Conservation (phyloP, 2,113 vertebrate species). For the Pseudorectes ferrugineus region DNA sequence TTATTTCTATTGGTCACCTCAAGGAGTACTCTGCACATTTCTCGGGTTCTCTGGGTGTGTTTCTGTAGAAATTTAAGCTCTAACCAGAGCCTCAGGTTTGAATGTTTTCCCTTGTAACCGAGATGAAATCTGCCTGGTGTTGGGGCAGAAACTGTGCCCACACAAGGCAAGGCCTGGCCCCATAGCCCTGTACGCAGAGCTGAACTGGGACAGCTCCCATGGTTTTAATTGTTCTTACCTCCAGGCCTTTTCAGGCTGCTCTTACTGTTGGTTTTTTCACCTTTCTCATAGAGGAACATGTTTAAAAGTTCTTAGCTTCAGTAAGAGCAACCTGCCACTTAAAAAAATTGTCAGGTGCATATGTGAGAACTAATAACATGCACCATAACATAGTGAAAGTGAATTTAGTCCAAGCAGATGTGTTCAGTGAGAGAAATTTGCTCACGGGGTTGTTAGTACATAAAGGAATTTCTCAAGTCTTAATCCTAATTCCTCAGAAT, state of each 20-base stretch:
- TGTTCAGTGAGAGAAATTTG: not conserved
- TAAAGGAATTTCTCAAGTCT: not conserved
- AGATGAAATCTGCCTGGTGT: not conserved
- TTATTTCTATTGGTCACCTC: not conserved
- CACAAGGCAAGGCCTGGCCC: too few species aligned
- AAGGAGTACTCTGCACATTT: not conserved
- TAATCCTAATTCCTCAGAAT: not conserved
- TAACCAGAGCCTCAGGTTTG: not conserved
- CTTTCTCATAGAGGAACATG: rapidly evolving
- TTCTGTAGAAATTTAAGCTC: not conserved
- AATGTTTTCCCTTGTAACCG: not conserved
- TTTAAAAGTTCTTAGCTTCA: not conserved
- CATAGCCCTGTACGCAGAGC: too few species aligned
- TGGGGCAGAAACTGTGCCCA: not conserved
- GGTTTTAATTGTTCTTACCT: not conserved
- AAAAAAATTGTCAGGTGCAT: not conserved
- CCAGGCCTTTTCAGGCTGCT: not conserved
- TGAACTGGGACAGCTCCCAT: not conserved
- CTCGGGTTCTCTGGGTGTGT: rapidly evolving
- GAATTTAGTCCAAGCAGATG: not conserved
- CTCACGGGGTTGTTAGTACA: rapidly evolving
- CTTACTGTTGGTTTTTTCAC: not conserved
- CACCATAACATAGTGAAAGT: rapidly evolving
- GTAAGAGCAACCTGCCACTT: not conserved
- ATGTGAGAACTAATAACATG: not conserved